Conservation (phyloP, 2,797 vertebrate genomes). For the Liasis olivaceus region DNA sequence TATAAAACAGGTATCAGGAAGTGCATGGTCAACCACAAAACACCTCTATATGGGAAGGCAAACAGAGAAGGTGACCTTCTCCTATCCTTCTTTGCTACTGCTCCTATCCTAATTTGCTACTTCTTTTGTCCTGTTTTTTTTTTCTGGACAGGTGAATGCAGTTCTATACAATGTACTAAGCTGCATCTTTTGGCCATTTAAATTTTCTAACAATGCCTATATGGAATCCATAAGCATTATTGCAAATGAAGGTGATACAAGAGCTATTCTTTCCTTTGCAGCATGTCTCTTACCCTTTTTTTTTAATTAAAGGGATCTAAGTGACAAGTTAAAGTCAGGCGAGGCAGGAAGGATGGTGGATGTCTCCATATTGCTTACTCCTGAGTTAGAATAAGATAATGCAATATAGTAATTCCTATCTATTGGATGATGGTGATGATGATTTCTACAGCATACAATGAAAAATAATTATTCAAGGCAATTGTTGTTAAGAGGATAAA, state of each 20-base stretch:
- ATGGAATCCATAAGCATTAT: background rate
- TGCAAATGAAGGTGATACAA: background rate
- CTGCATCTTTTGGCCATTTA: background rate
- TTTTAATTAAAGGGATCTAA: background rate
- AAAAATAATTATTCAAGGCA: conserved; percentile 59
- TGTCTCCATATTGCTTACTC: background rate
- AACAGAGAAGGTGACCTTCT: background rate
- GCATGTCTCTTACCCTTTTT: background rate
- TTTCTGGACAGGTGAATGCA: background rate
- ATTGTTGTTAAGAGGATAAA: conserved; percentile 40
- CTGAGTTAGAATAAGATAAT: conserved; percentile 10
- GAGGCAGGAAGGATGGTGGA: background rate
- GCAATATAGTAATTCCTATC: conserved; percentile 46
- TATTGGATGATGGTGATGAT: background rate
- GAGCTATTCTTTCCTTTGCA: background rate
- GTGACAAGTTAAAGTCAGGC: background rate
- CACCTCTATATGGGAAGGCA: background rate
- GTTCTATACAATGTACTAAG: too few species aligned
- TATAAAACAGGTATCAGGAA: background rate
- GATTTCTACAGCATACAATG: conserved; percentile 51
- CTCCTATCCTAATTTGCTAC: background rate
- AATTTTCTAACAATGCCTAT: background rate
- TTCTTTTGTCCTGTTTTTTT: background rate
- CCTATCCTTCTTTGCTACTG: background rate
- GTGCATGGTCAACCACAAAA: background rate